Base-by-base conservation (phyloP, 2,113 vertebrate genomes). In the Melanotaenia duboulayi region DNA sequence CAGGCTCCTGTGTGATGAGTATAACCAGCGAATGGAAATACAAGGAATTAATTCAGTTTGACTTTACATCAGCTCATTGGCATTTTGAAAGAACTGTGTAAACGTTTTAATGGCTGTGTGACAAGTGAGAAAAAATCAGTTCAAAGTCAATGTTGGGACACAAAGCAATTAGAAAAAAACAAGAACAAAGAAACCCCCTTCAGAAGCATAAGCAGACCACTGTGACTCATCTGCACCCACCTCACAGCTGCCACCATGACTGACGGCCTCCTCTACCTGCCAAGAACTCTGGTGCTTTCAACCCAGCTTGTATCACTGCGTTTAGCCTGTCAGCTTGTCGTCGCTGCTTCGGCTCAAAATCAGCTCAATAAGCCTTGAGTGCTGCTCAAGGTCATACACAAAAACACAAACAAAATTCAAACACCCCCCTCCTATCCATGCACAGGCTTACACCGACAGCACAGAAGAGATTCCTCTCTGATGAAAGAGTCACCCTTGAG, bases 381-480 rank as follows among this genome's bases (percentile, higher is more conserved):
- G 78, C 46, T 25, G 72, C 77, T 80, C 84, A 90, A 90, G 89
- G 90, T 87, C 83, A 78, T 59, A 65, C 64, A 76, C 49, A 61
- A 49, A 75, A 74, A 67, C 48, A 69, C 55, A 79, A 85, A 78
- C 75, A 85, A 71, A 71, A 54, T 65, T 65, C 69, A 73, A 68
- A 70, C 42, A 7, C 10, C 5, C 1, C 24, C 20, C 35, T 23
- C 10, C 48, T 60, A 19, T 2, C 1, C 32, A 11, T 44, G n/a
- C 20, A 52, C 49, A 67, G 7, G 5, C 28, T 4, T 49, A 32
- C 74, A 42, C 49, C 0, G 11, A 74, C 54, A 73, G 40, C 51
- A 13, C 24, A 50, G 35, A 22, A 65, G 25, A 68, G 16, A 77
- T 60, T 44, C 62, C 56, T 28, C 51, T 72, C 64, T 73, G 60